These are phyloP conservation scores for Hirundichthys speculiger DNA, from an alignment of 2,113 vertebrate species.

Conservation along the genomic window DNA sequence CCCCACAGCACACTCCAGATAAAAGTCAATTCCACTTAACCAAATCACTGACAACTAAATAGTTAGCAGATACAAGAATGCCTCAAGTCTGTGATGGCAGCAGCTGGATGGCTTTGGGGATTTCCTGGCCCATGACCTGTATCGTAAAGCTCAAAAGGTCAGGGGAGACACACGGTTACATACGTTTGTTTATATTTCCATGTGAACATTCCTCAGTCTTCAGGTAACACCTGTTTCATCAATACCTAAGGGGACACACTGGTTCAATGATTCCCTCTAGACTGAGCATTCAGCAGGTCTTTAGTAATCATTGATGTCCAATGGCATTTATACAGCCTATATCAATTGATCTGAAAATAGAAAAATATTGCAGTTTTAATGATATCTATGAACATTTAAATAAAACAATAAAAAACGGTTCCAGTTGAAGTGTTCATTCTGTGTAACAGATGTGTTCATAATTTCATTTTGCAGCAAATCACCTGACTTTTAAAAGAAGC, in stretches of 20 bases:
- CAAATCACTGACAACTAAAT: conserved; percentile 97
- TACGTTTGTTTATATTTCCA: conserved; percentile 37
- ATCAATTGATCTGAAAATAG: neutral
- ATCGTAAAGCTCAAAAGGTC: conserved; percentile 49
- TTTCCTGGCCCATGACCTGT: conserved; percentile 66
- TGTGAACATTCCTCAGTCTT: conserved; percentile 31
- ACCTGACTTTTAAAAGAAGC: conserved; percentile 10
- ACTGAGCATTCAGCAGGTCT: conserved; percentile 6
- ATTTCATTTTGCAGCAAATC: neutral
- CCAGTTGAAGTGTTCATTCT: neutral
- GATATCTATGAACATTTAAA: too few relatives aligned
- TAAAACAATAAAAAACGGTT: too few relatives aligned
- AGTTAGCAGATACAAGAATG: conserved; percentile 92
- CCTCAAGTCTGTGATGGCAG: conserved; percentile 72
- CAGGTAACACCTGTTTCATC: conserved; percentile 22
- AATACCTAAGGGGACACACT: neutral
- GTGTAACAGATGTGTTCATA: neutral
- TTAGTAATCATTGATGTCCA: neutral
- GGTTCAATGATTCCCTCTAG: neutral
- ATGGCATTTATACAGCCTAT: too few relatives aligned
- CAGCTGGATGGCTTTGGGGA: conserved; percentile 68
- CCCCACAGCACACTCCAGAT: conserved; percentile 86
- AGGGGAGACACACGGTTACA: conserved; percentile 52
- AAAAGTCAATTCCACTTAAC: conserved; percentile 99
- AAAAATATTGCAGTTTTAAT: neutral